A percentile compares a stretch with the other conserved stretches of the same genome.
Evolutionary conservation across 2,113 vertebrate species (phyloP).

Genomic region (Macaca fascicularis): T2T-MFA8v1.1 NC_088375.1:136198001-136198500

Average conservation of each 20-base stretch:
- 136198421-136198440: neutral
- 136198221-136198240: neutral
- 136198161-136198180: neutral
- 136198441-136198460: neutral
- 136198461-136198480: neutral
- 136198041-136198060: neutral
- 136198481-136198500: neutral
- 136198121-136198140: neutral
- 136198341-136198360: neutral
- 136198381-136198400: neutral
- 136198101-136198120: neutral
- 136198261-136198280: neutral
- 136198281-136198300: neutral
- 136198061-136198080: neutral
- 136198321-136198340: neutral
- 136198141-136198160: neutral
- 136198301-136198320: neutral
- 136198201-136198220: neutral
- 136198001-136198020: neutral
- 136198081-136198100: neutral
- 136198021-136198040: slow-evolving; percentile 11
- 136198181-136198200: neutral
- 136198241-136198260: neutral
- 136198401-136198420: neutral
- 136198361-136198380: neutral